Evolutionary conservation across 2,113 vertebrate species (phyloP).

Genomic region (Menidia beryllina): DNA sequence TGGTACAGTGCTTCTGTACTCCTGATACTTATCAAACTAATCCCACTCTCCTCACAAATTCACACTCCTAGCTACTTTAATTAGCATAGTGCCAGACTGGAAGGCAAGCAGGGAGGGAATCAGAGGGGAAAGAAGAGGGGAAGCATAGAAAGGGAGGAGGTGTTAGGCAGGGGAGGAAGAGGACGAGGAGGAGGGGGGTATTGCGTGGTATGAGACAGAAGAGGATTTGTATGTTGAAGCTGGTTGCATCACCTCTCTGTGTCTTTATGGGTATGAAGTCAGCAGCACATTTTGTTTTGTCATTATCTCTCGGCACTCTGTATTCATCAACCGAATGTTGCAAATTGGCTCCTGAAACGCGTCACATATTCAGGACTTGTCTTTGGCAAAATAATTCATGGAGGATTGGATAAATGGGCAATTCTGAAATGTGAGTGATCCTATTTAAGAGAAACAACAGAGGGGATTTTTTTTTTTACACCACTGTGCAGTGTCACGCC

Average conservation of each 20-base stretch:
- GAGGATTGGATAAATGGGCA: slow-evolving; percentile 66
- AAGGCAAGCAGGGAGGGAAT: slow-evolving; percentile 74
- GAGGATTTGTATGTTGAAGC: slow-evolving; percentile 79
- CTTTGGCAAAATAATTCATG: slow-evolving; percentile 74
- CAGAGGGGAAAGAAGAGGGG: slow-evolving; percentile 43
- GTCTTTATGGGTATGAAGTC: slow-evolving; percentile 76
- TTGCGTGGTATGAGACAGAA: slow-evolving; percentile 78
- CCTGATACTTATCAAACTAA: slow-evolving; percentile 86
- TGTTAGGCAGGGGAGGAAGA: slow-evolving; percentile 10
- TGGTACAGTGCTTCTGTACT: slow-evolving; percentile 84
- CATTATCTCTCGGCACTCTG: slow-evolving; percentile 72
- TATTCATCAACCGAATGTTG: slow-evolving; percentile 76
- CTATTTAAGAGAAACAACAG: slow-evolving; percentile 64
- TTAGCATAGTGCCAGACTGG: slow-evolving; percentile 85
- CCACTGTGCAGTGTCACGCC: slow-evolving; percentile 56
- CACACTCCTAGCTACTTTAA: slow-evolving; percentile 84
- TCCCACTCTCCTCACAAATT: slow-evolving; percentile 84
- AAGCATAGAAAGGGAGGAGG: slow-evolving; percentile 33
- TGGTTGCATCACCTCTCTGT: slow-evolving; percentile 77
- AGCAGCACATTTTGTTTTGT: slow-evolving; percentile 80
- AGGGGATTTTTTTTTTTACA: slow-evolving; percentile 27
- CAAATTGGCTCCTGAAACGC: slow-evolving; percentile 80
- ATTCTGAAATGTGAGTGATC: slow-evolving; percentile 62
- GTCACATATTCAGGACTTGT: slow-evolving; percentile 68
- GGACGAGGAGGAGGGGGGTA: slow-evolving; percentile 27